Base-by-base conservation (phyloP, 2,888 invertebrate species). In the Molorchus minor region DNA sequence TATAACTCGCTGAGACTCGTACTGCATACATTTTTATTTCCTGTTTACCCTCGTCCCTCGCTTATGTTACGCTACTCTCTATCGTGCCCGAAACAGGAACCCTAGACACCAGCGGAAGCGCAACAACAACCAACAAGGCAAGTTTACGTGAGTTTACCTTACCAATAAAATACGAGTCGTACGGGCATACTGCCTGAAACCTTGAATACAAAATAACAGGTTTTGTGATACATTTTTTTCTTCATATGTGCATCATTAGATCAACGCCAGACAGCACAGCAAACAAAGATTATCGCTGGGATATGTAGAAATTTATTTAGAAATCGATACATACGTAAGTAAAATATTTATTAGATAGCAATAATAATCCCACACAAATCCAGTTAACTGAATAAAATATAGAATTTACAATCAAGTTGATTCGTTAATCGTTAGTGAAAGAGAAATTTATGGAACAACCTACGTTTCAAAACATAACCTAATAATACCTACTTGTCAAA, bases 401-500 rank as follows among this genome's bases (percentile, higher is more conserved):
- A 3, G 8, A 3, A 3, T 25, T 12, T 10, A 33, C 3, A 33
- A 7, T 33, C 33, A 3, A 33, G 7, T 10, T 33, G 8, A 25
- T 25, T n/a, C n/a, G n/a, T n/a, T 8, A 25, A n/a, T 33, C 12
- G 5, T n/a, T 33, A 15, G 43, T 12, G 15, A 43, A 43, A 43
- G 20, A 25, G 43, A 47, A 47, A 19, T 47, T 45, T 5, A n/a
- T n/a, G 16, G 17, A 40, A 19, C 21, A 21, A 43, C 43, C 12
- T 43, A 20, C n/a, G 15, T 47, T 54, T 54, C 35, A 58, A 47
- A 54, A 54, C 47, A 53, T 58, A 58, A 58, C 58, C 58, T 58
- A 40, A 58, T 45, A 17, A n/a, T 33, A 20, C 19, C 53, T 58
- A 53, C 35, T n/a, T n/a, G n/a, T n/a, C n/a, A n/a, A n/a, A n/a